These are phyloP conservation scores for Cotesia glomerata DNA, from an alignment of 1,140 invertebrate species.

Conservation along the genomic window DNA sequence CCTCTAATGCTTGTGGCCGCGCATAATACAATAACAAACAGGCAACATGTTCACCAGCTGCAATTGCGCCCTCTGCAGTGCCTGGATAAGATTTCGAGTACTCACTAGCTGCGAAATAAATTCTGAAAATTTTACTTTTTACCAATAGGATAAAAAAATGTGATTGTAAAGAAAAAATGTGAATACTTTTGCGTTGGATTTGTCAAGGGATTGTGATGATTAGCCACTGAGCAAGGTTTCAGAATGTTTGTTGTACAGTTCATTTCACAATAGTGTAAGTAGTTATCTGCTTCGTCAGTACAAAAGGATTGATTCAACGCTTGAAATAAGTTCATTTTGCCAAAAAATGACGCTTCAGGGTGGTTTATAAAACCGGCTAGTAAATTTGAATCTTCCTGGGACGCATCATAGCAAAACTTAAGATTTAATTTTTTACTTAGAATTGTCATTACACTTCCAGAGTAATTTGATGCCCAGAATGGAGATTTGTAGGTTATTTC, in stretches of 20 bases:
- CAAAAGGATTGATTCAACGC: slow-evolving; percentile 30
- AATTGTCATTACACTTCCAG: slow-evolving; percentile 28
- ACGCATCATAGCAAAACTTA: slow-evolving; percentile 38
- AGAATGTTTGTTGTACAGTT: slow-evolving; percentile 35
- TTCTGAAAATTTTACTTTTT: slow-evolving; percentile 28
- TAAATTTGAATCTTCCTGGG: slow-evolving; percentile 4
- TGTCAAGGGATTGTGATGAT: slow-evolving; percentile 33
- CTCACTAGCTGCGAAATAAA: slow-evolving; percentile 48
- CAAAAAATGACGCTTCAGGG: background rate
- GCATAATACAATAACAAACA: slow-evolving; percentile 61
- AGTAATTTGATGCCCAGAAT: background rate
- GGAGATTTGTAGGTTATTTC: slow-evolving; percentile 26
- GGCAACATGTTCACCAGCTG: slow-evolving; percentile 43
- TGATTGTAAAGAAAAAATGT: background rate
- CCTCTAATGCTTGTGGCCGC: slow-evolving; percentile 62
- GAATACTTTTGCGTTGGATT: slow-evolving; percentile 31
- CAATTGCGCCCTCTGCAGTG: slow-evolving; percentile 43
- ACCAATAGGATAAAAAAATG: background rate
- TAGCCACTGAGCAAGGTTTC: slow-evolving; percentile 32
- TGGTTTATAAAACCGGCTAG: slow-evolving; percentile 36
- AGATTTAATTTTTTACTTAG: slow-evolving; percentile 23
- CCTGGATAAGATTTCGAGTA: slow-evolving; percentile 44
- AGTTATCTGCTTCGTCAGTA: background rate
- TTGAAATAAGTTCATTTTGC: slow-evolving; percentile 14
- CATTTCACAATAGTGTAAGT: background rate